These are phyloP conservation scores for Hemicordylus capensis DNA, from an alignment of 2,113 vertebrate species.

Conservation along the genomic window DNA sequence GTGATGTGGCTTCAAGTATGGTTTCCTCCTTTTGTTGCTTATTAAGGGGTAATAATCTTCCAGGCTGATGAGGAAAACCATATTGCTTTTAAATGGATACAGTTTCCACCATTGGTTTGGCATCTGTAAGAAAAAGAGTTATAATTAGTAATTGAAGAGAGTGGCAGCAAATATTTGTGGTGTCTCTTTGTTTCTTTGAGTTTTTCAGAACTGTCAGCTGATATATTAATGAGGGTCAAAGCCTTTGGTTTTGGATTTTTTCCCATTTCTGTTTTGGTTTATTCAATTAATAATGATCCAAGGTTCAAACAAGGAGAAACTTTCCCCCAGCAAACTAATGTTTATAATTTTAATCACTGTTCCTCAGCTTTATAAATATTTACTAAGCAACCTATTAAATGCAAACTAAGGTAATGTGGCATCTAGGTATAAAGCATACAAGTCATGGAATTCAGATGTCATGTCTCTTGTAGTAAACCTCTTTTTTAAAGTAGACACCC, in stretches of 20 bases:
- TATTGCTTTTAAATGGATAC: no score
- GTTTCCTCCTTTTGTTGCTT: neutral
- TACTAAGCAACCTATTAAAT: neutral
- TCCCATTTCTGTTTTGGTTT: constrained; percentile 14
- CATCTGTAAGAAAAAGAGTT: neutral
- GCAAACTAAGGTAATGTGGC: neutral
- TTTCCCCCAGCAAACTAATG: constrained; percentile 20
- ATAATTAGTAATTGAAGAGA: constrained; percentile 1
- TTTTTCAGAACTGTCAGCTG: constrained; percentile 32
- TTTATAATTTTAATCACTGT: constrained; percentile 11
- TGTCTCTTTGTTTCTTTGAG: neutral
- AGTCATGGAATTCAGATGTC: neutral
- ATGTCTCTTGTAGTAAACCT: neutral
- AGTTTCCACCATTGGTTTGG: neutral
- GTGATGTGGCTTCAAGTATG: no score
- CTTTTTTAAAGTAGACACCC: neutral
- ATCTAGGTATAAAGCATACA: neutral
- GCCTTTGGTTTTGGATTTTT: constrained; percentile 32
- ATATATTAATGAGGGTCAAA: constrained; percentile 22
- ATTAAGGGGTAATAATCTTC: neutral
- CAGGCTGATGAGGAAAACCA: neutral
- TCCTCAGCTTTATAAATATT: constrained; percentile 8
- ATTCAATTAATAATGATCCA: neutral
- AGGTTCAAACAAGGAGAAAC: neutral
- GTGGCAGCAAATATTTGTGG: constrained; percentile 6